Conservation (phyloP, 1,140 invertebrate species). For the Cheumatopsyche charites region DNA sequence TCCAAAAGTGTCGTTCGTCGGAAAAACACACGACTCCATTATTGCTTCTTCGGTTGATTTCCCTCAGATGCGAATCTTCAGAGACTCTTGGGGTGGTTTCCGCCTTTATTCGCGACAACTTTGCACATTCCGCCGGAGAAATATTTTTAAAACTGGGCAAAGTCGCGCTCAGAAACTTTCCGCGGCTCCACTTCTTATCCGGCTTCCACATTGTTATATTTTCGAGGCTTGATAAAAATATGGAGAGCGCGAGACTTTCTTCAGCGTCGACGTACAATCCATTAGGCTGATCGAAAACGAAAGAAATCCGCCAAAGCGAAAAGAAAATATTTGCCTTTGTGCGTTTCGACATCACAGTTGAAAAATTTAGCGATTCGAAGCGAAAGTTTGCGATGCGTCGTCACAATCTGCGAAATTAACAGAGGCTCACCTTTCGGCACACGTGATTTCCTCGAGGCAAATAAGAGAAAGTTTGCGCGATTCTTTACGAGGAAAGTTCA, state of each 20-base stretch:
- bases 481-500: slow-evolving; percentile 30
- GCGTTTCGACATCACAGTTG: too few relatives aligned
- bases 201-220: slow-evolving; percentile 19
- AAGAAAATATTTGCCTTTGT: too few relatives aligned
- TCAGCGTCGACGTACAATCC: neutral
- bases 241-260: neutral
- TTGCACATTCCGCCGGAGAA: slow-evolving; percentile 27
- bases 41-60: slow-evolving; percentile 2
- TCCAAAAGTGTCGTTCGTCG: neutral
- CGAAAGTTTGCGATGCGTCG: neutral
- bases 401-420: neutral
- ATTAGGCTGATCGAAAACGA: slow-evolving; percentile 2
- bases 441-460: slow-evolving; percentile 26
- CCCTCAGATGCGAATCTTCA: slow-evolving; percentile 4
- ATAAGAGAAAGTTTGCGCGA: slow-evolving; percentile 26
- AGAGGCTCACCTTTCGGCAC: slow-evolving; percentile 9
- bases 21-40: slow-evolving; percentile 6
- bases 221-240: slow-evolving; percentile 1
- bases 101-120: slow-evolving; percentile 26
- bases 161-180: slow-evolving; percentile 23
- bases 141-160: slow-evolving; percentile 28
- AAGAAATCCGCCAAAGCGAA: neutral
- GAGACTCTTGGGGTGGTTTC: neutral
- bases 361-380: too few relatives aligned
- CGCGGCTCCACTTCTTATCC: slow-evolving; percentile 1